phyloP scores from a whole-genome alignment of 2,113 vertebrate species.

The Ursus arctos region DNA sequence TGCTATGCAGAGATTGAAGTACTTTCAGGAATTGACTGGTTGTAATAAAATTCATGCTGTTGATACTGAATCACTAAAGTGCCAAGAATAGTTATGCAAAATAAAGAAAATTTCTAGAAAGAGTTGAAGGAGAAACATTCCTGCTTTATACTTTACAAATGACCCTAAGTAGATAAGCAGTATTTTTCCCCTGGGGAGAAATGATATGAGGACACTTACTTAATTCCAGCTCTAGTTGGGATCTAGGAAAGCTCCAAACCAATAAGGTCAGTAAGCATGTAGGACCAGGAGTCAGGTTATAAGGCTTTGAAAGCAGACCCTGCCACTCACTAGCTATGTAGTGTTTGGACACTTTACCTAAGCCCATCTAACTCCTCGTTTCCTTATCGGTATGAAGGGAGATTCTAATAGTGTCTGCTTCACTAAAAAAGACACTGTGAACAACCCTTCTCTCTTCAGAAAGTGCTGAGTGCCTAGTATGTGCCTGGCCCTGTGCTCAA shows the following conservation, averaged over 20 bases:
- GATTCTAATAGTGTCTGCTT: background rate
- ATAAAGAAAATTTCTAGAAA: constrained; percentile 63
- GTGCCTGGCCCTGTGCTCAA: background rate
- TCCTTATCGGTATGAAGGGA: background rate
- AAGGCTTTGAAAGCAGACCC: background rate
- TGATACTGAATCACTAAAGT: constrained; percentile 60
- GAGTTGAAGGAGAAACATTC: background rate
- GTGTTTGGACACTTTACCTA: background rate
- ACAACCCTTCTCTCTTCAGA: background rate
- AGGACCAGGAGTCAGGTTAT: background rate
- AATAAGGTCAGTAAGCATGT: background rate
- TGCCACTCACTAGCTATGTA: background rate
- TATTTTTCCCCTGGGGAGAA: background rate
- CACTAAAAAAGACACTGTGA: background rate
- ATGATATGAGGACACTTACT: background rate
- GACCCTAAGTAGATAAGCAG: background rate
- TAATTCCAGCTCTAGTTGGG: background rate
- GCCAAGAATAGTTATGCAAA: constrained; percentile 47
- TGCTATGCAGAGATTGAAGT: constrained; percentile 16
- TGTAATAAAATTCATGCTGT: constrained; percentile 42
- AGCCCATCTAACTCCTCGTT: background rate
- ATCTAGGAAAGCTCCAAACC: background rate
- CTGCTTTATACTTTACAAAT: constrained; percentile 37
- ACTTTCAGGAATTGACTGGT: constrained; percentile 57
- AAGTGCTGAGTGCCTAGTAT: background rate